Base-by-base conservation (phyloP, 2,797 vertebrate genomes). In the Cephalopachus bancanus region DNA sequence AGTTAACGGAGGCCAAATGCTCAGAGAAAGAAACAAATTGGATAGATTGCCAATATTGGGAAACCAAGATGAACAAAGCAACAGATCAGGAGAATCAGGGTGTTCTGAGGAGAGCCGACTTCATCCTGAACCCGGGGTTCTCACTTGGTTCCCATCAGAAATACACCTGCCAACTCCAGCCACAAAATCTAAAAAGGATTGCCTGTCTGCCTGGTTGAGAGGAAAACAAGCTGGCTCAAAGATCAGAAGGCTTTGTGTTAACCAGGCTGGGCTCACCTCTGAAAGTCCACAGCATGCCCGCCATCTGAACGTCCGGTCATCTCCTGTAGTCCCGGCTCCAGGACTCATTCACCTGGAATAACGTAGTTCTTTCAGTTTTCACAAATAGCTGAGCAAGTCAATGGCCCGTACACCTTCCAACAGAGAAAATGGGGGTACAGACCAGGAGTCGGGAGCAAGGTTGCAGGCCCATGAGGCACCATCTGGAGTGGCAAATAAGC, bases 191-290 rank as follows among this genome's bases (percentile, higher is more conserved):
- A 53, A 85, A 55, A 33, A 15, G 14, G 57, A 33, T 12, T 2
- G 75, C 67, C 65, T 30, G 72, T 72, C 65, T 30, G 72, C 65
- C 89, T 7, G 37, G 74, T 24, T 16, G 62, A 49, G 24, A 90
- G 71, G 0, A 53, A 49, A 91, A 83, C 15, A 51, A 93, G 30
- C 67, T 30, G 44, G 59, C 49, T 62, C 62, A 17, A 44, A 94
- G 93, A 91, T 91, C 83, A 93, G 92, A 95, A 86, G 83, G 87
- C 87, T 96, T 84, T 87, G 94, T 84, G 87, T 92, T 90, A 93
- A 95, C 55, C 89, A 94, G 76, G 93, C 71, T 51, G 74, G 94
- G 89, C 93, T 67, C 12, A 64, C 67, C 65, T 67, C 22, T 17
- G 72, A 86, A 75, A 57, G 44, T 16, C 86, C 1, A 53, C 83